These are phyloP conservation scores for Platypus cylindrus DNA, from an alignment of 2,888 invertebrate species.

Conservation along the genomic window DNA sequence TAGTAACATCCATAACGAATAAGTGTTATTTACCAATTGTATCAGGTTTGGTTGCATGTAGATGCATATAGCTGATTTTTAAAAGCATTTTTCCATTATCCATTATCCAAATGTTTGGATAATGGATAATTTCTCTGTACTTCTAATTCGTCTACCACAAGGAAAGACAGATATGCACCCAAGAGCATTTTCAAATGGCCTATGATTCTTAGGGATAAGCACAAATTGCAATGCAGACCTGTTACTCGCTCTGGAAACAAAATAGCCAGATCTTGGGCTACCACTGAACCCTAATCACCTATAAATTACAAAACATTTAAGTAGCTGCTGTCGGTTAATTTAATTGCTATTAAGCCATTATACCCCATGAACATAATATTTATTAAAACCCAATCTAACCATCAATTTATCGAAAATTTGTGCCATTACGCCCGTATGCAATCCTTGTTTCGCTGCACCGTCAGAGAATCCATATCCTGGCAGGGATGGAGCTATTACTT, in stretches of 20 bases:
- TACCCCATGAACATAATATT: conserved; percentile 55
- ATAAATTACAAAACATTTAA: too few relatives aligned
- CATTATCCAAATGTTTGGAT: not conserved
- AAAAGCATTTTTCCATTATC: conserved; percentile 19
- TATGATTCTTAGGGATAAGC: not conserved
- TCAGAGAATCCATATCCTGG: conserved; percentile 35
- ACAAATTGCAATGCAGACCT: conserved; percentile 34
- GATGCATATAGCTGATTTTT: conserved; percentile 54
- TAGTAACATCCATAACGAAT: too few relatives aligned
- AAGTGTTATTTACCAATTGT: conserved; percentile 63
- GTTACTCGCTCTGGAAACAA: conserved; percentile 48
- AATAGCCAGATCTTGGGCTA: conserved; percentile 47
- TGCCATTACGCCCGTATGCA: conserved; percentile 43
- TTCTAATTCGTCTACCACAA: not conserved
- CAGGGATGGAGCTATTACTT: conserved; percentile 45
- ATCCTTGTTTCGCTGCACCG: conserved; percentile 47
- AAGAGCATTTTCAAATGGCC: conserved; percentile 3
- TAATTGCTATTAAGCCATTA: too few relatives aligned
- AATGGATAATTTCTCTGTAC: conserved; percentile 1
- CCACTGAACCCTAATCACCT: conserved; percentile 47
- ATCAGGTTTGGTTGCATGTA: conserved; percentile 83
- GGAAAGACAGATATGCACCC: not conserved
- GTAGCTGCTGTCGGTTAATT: too few relatives aligned
- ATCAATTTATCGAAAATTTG: conserved; percentile 55
- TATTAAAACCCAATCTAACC: conserved; percentile 50